Base-by-base conservation (phyloP, 2,888 invertebrate species). In the Acanthopleura granulata region DNA sequence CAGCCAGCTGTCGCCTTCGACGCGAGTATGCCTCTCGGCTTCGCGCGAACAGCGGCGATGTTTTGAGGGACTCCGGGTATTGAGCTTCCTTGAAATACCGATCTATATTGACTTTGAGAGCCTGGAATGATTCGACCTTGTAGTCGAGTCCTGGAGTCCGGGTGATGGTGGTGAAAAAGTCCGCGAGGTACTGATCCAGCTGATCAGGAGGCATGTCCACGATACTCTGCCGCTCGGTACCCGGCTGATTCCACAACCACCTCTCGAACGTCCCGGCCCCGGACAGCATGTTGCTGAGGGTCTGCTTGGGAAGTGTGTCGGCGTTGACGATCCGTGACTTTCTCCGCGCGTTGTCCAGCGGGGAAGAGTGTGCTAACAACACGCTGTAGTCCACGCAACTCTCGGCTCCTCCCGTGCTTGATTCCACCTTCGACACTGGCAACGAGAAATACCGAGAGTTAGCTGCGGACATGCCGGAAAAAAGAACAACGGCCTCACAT, bases 41-140 rank as follows among this genome's bases (percentile, higher is more conserved):
- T 16, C 66, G 18, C 66, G 18, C 27, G 66, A 66, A 66, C 15
- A 27, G 18, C 27, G 16, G 66, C 3, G 66, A 66, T 1, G 66
- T 66, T 14, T 66, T 66, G 12, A 66, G 27, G 25, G 66, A 66
- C 66, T 66, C 66, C 25, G 66, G 66, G 25, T 66, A 66, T 1
- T 27, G 25, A 14, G 16, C 22, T 14, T 66, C 66, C 66, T 66
- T 66, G 15, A 66, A 27, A 14, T 66, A 66, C 29, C 66, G 66
- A 14, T 66, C 66, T 66, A 66, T 66, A 66, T 25, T 66, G 66
- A 66, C 66, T 14, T 66, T 66, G 16, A 66, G 66, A 27, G 66
- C 66, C 25, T 66, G 66, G 29, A 66, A 66, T 12, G 66, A 66
- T 27, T 66, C 66, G 22, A 66, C 22, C 29, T 66, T 66, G 25